phyloP scores from a whole-genome alignment of 1,140 invertebrate genomes.

The Sinonovacula constricta region DNA sequence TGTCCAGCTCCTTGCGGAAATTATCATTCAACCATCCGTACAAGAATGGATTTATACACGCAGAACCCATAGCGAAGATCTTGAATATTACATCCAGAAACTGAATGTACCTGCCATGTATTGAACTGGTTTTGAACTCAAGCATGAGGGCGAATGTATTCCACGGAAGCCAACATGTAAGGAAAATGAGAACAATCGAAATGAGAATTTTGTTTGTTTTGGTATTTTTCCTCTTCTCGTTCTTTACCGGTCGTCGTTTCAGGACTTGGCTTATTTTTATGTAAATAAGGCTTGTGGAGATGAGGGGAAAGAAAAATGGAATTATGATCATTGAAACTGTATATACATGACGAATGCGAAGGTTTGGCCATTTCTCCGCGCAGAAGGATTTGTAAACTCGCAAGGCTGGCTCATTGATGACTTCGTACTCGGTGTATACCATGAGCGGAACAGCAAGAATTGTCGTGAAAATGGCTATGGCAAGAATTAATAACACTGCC shows the following conservation, averaged over 20 bases:
- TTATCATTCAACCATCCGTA: constrained; percentile 84
- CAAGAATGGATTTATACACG: constrained; percentile 91
- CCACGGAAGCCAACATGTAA: constrained; percentile 85
- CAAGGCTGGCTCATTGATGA: constrained; percentile 56
- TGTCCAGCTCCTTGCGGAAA: constrained; percentile 75
- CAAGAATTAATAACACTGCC: constrained; percentile 63
- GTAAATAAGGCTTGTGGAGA: constrained; percentile 71
- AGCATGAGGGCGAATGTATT: constrained; percentile 71
- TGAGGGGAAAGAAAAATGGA: constrained; percentile 74
- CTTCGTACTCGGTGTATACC: constrained; percentile 64
- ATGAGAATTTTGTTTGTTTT: constrained; percentile 92
- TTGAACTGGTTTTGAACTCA: constrained; percentile 64
- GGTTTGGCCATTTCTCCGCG: constrained; percentile 70
- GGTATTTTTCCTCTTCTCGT: constrained; percentile 83
- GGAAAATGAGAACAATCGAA: constrained; percentile 96
- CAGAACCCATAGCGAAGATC: constrained; percentile 84
- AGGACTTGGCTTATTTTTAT: constrained; percentile 71
- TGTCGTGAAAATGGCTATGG: constrained; percentile 67
- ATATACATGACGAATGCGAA: constrained; percentile 63
- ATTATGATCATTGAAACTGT: constrained; percentile 69
- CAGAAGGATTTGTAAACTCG: constrained; percentile 65
- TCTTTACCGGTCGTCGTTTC: constrained; percentile 66
- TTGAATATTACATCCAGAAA: constrained; percentile 74
- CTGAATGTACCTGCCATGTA: constrained; percentile 65
- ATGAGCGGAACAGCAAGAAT: constrained; percentile 72